Conservation (phyloP, 1,140 invertebrate species). For the Delia radicum region DNA sequence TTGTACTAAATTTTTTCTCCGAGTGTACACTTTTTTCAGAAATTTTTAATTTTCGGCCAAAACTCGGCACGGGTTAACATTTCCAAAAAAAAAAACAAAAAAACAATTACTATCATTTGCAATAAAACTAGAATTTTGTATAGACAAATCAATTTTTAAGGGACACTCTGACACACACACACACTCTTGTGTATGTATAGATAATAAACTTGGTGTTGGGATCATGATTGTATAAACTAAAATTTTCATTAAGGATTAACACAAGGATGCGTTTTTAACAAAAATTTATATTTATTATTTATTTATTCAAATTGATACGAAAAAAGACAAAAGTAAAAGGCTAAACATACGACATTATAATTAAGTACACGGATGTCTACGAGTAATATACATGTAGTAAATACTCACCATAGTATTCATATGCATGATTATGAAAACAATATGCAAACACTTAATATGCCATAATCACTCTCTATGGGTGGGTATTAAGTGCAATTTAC, state of each 20-base stretch:
- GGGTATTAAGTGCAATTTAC: constrained; percentile 10
- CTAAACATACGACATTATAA: background rate
- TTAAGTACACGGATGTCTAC: background rate
- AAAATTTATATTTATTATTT: constrained; percentile 6
- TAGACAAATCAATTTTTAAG: background rate
- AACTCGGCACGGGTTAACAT: too few species aligned
- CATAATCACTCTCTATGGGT: constrained; percentile 19
- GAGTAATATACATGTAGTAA: background rate
- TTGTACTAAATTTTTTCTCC: too few species aligned
- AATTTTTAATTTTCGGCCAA: too few species aligned
- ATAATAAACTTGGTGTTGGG: too few species aligned
- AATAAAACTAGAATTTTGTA: too few species aligned
- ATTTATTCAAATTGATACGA: constrained; percentile 14
- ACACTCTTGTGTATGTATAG: too few species aligned
- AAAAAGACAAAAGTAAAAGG: background rate
- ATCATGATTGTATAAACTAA: background rate
- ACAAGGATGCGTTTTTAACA: background rate
- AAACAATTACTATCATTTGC: too few species aligned
- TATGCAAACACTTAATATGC: constrained; percentile 19
- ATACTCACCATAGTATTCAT: background rate
- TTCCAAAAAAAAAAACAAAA: too few species aligned
- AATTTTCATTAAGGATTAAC: constrained; percentile 22
- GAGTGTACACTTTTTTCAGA: too few species aligned
- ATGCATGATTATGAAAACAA: background rate
- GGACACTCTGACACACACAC: too few species aligned